Evolutionary conservation across 2,888 invertebrate species (phyloP).

Genomic region (Trypoxylon attenuatum): DNA sequence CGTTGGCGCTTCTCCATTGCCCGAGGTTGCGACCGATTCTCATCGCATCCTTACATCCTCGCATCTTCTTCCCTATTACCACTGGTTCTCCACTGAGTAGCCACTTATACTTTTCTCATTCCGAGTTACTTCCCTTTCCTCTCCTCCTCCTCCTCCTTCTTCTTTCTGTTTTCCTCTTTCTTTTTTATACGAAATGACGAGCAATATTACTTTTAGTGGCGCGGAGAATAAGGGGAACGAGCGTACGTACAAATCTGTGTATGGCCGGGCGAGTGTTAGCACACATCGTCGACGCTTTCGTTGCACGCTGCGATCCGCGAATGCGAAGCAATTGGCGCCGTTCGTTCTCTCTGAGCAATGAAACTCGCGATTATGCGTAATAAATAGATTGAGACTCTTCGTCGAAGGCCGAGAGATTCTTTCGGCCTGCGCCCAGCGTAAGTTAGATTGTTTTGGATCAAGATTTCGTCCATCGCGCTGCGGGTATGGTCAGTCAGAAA

Average conservation of each 20-base stretch:
- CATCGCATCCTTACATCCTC: too few species aligned
- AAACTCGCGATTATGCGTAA: neutral
- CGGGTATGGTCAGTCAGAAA: too few species aligned
- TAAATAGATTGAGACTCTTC: neutral
- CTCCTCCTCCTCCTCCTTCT: neutral
- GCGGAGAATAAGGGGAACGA: constrained; percentile 27
- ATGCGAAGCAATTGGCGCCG: neutral
- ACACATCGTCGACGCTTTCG: neutral
- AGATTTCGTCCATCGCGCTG: too few species aligned
- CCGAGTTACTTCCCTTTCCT: neutral
- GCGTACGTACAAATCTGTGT: constrained; percentile 30
- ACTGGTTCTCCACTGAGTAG: too few species aligned
- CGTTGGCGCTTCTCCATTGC: neutral
- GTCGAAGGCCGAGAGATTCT: neutral
- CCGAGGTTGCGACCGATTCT: neutral
- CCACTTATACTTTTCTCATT: too few species aligned
- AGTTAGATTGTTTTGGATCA: too few species aligned
- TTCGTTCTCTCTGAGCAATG: neutral
- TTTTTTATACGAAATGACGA: constrained; percentile 57
- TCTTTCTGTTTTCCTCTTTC: constrained; percentile 24
- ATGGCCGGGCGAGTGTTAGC: constrained; percentile 34
- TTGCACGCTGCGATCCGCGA: constrained; percentile 10
- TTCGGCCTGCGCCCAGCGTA: too few species aligned
- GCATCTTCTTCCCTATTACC: too few species aligned
- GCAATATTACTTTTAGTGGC: constrained; percentile 63